Evolutionary conservation across 2,113 vertebrate genomes (phyloP).

Genomic region (Tor tambroides): DNA sequence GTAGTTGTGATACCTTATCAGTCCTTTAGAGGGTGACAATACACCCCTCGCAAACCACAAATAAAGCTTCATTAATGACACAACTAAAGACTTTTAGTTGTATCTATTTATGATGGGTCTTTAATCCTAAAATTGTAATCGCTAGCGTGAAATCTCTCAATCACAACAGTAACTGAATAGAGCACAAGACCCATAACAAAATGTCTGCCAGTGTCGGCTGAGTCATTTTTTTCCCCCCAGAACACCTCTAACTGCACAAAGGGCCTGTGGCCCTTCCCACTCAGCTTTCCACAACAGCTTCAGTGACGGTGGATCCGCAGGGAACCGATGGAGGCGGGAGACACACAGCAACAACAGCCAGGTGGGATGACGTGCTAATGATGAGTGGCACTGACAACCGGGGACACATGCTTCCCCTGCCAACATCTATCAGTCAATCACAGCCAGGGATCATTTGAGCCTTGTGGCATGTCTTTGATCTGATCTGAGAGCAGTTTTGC

Average conservation of each 20-base stretch:
- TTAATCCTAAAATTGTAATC: background rate
- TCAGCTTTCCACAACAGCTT: slow-evolving; percentile 25
- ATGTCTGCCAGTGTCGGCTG: background rate
- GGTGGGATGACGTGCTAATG: slow-evolving; percentile 28
- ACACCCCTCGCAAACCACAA: slow-evolving; percentile 40
- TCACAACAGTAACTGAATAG: background rate
- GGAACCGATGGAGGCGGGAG: background rate
- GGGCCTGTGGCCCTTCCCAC: slow-evolving; percentile 12
- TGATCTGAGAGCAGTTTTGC: background rate
- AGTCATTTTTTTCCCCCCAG: slow-evolving; percentile 25
- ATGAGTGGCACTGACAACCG: slow-evolving; percentile 30
- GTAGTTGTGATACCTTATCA: background rate
- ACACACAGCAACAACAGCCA: background rate
- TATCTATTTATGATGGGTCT: background rate
- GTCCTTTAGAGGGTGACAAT: slow-evolving; percentile 47
- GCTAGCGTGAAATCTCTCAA: background rate
- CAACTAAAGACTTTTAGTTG: background rate
- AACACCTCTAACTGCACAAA: background rate
- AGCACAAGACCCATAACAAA: background rate
- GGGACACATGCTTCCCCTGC: slow-evolving; percentile 12
- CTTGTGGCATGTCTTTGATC: background rate
- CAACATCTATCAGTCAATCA: background rate
- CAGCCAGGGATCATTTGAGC: background rate
- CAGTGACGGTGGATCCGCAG: background rate
- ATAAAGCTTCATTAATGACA: background rate